Evolutionary conservation across 2,113 vertebrate genomes (phyloP).

Genomic region (Hoplias malabaricus): DNA sequence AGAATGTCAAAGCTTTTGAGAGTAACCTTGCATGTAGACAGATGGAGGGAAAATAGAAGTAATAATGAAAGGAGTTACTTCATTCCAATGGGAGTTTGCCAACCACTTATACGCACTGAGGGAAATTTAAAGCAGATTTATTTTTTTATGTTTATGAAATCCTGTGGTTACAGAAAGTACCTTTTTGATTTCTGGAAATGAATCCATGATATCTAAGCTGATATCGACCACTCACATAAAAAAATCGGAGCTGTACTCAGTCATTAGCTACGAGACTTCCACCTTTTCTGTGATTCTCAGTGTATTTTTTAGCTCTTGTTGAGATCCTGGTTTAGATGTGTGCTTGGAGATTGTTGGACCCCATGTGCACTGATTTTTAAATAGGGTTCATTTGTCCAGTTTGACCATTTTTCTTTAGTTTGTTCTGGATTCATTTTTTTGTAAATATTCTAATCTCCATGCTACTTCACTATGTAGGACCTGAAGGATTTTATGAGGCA

Average conservation of each 20-base stretch:
- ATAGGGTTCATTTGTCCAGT: constrained; percentile 43
- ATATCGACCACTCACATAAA: neutral
- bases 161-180: too few species aligned
- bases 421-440: constrained; percentile 52
- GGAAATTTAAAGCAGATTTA: too few species aligned
- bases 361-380: constrained; percentile 57
- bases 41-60: too few species aligned
- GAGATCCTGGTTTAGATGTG: neutral
- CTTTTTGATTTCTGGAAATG: neutral
- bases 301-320: too few species aligned
- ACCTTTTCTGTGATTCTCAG: too few species aligned
- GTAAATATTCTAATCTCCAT: constrained; percentile 62
- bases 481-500: constrained; percentile 99
- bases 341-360: constrained; percentile 63
- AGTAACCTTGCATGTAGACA: neutral
- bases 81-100: too few species aligned
- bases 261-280: too few species aligned
- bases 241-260: too few species aligned
- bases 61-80: too few species aligned
- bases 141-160: too few species aligned
- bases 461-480: constrained; percentile 84
- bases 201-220: neutral
- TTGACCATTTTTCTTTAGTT: constrained; percentile 39
- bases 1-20: constrained; percentile 58
- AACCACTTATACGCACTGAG: too few species aligned